These are phyloP conservation scores for Anthoptus insignis DNA, from an alignment of 2,888 invertebrate species.

Conservation along the genomic window DNA sequence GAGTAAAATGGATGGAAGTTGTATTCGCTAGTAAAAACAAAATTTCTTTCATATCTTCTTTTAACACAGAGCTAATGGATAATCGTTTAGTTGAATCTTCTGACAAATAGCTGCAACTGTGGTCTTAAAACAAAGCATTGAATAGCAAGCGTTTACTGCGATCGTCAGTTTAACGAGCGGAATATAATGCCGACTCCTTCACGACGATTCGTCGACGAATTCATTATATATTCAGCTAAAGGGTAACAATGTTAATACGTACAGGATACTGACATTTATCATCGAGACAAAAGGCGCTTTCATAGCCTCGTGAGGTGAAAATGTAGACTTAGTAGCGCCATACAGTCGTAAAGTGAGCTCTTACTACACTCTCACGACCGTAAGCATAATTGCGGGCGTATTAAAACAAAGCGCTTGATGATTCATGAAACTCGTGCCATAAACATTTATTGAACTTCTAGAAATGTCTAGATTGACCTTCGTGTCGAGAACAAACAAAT, in stretches of 20 bases:
- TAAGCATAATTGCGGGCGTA: conserved; percentile 32
- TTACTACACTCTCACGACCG: conserved; percentile 33
- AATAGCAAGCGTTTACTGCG: conserved; percentile 64
- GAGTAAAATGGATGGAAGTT: too few relatives aligned
- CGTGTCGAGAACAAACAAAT: conserved; percentile 46
- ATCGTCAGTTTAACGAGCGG: conserved; percentile 75
- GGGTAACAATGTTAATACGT: conserved; percentile 46
- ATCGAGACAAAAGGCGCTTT: conserved; percentile 46
- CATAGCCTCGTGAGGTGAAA: conserved; percentile 36
- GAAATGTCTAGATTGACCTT: conserved; percentile 34
- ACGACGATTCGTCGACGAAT: conserved; percentile 35
- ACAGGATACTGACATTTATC: conserved; percentile 47
- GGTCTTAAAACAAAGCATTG: conserved; percentile 71
- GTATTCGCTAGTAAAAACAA: too few relatives aligned
- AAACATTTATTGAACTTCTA: conserved; percentile 30
- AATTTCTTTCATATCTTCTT: too few relatives aligned
- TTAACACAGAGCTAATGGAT: conserved; percentile 67
- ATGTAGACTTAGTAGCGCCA: conserved; percentile 26
- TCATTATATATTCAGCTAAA: conserved; percentile 43
- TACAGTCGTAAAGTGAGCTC: conserved; percentile 36
- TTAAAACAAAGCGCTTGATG: conserved; percentile 26
- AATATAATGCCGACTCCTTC: conserved; percentile 55
- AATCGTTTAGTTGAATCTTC: conserved; percentile 70
- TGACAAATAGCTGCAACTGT: conserved; percentile 68
- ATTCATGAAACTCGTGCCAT: conserved; percentile 18